Base-by-base conservation (phyloP, 2,113 vertebrate species). In the Eolophus roseicapilla region DNA sequence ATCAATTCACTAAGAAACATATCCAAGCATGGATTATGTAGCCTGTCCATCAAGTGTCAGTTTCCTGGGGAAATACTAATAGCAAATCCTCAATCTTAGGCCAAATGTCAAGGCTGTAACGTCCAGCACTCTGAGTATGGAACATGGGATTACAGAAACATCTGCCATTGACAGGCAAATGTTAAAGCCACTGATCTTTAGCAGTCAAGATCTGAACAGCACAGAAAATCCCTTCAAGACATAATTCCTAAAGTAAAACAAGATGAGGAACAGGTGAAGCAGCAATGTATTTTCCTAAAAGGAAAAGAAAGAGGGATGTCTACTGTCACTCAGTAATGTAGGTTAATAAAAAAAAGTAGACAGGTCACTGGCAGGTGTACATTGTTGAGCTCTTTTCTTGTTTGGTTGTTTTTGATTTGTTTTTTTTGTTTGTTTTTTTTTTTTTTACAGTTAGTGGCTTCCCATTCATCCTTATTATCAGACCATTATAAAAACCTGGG, bases 161-260 rank as follows among this genome's bases (percentile, higher is more conserved):
- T 97, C 96, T 98, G 95, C 90, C 95, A 94, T 91, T 77, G 93
- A 88, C 95, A 97, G 83, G 93, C 94, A 97, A 97, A 95, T 92
- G 59, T 79, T 94, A 96, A 92, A 95, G 70, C 49, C 65, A 90
- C 86, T 88, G 92, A 96, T 90, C 78, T 96, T 88, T 50, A 75
- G 68, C 80, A 89, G 46, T 87, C 86, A 89, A 85, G 75, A 93
- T 75, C 69, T 94, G 90, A 86, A 89, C 27, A 92, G 80, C 68
- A 87, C 57, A 90, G 96, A 96, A 95, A 96, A 97, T 97, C 82
- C 85, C 76, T 96, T 63, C 44, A 65, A 95, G 65, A 52, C 53
- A 95, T 29, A 89, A 84, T 88, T 95, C 86, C 41, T 74, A 75
- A 86, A 86, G 50, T 93, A 93, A 95, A 91, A 70, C 88, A 96